These are phyloP conservation scores for Heterocephalus glaber DNA, from an alignment of 2,113 vertebrate genomes.

Conservation along the genomic window DNA sequence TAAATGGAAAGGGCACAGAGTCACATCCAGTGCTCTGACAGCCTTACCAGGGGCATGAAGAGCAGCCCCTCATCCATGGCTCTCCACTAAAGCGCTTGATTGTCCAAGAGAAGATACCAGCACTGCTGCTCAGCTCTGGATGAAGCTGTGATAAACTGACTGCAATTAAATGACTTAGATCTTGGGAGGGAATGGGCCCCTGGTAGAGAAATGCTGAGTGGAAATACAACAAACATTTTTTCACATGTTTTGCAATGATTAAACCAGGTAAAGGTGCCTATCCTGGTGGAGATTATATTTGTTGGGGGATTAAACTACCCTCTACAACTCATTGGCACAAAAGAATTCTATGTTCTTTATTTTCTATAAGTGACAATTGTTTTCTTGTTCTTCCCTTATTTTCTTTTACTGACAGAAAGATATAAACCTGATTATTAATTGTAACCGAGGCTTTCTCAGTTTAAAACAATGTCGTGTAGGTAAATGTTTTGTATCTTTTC, in stretches of 20 bases:
- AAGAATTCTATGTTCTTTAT: not conserved
- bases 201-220: not conserved
- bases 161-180: conserved; percentile 80
- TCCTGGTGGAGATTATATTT: conserved; percentile 10
- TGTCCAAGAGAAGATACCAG: conserved; percentile 67
- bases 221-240: not conserved
- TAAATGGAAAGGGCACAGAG: conserved; percentile 79
- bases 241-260: not conserved
- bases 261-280: not conserved
- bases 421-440: conserved; percentile 4
- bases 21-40: conserved; percentile 34
- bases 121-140: conserved; percentile 74
- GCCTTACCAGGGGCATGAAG: not conserved
- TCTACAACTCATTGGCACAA: not conserved
- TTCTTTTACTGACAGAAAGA: conserved; percentile 26
- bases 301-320: not conserved
- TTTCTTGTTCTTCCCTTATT: not conserved
- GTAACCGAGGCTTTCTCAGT: not conserved
- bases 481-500: not conserved
- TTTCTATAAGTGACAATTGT: not conserved
- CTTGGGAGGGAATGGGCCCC: not conserved
- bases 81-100: conserved; percentile 79
- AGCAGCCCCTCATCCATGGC: conserved; percentile 73
- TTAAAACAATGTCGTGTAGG: not conserved
- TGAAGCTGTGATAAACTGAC: conserved; percentile 81